Base-by-base conservation (phyloP, 2,797 vertebrate genomes). In the Mycteria americana region DNA sequence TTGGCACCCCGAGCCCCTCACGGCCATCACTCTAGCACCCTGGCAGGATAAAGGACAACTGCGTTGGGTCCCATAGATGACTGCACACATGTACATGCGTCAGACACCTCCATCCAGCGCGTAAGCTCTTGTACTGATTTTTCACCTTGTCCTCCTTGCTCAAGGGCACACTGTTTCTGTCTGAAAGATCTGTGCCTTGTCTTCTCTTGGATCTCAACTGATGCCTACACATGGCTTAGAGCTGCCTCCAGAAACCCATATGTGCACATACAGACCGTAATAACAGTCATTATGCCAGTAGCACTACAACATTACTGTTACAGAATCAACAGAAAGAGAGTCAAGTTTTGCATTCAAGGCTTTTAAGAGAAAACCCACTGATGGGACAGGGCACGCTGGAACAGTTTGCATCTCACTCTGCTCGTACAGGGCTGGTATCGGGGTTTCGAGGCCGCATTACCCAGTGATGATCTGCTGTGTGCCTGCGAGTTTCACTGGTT, bases 341-440 rank as follows among this genome's bases (percentile, higher is more conserved):
- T 22, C 64, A 7, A 39, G 62, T 59, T 88, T 33, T 24, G 54
- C 37, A 2, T 30, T 10, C 0, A 2, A 73, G 73, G 48, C 50
- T 45, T 41, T 37, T 0, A 17, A 30, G 51, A 69, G 24, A 28
- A 46, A 33, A 45, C 0, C 41, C 63, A 39, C 4, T 2, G 28
- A 4, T 2, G n/a, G 72, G 67, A 81, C 25, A 10, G 53, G 79
- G 19, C n/a, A 11, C 0, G 0, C 12, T 22, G 53, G 46, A 37
- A 28, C 6, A 18, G 5, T 10, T 11, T 5, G 30, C 13, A 12
- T 2, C 82, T 48, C 19, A 0, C 54, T 22, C 33, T 30, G 37
- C 82, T 75, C 14, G 0, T 2, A 0, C 0, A 0, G 39, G 31
- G 59, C 78, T 41, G 3, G 4, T 25, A 15, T 0, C 0, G 0